Evolutionary conservation across 2,888 invertebrate species (phyloP), one percentile per base, ranked within the genome.

Genomic region (Napeogenes sylphis): DNA sequence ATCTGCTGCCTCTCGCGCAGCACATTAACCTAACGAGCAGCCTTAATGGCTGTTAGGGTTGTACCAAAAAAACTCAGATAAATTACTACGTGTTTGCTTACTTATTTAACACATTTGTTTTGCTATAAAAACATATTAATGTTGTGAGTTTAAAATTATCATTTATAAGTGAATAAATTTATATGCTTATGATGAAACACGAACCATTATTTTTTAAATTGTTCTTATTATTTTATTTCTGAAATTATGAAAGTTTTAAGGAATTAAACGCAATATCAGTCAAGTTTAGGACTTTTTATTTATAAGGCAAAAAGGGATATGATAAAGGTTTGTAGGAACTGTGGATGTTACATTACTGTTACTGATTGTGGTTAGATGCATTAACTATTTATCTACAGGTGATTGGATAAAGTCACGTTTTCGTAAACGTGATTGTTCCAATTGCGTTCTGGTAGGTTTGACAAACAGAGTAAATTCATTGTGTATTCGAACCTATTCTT

Each of bases 21-120:
- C 82, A 83, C 87, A 87, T 89, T 89, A 85, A 83, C 82, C 83
- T 89, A 90, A 90, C 89, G 90, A 90, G 88, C 84, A 78, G 78
- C 79, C 83, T 83, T 90, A 89, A 90, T 89, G 87, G 88, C 75
- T 80, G 81, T 80, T 81, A 84, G 83, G 86, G 83, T 74, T 82
- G 79, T 78, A 75, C 66, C 77, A 71, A 87, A 87, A 86, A 85
- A 81, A 85, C 87, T 85, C 81, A 82, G 82, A 89, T 84, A 85
- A 84, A 86, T 87, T 82, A 85, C 83, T 62, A 53, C 83, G 84
- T 78, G 82, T 77, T 85, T 82, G 81, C 80, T 80, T 79, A 81
- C 51, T 81, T 80, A 80, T 83, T 83, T 82, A 58, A 73, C 76
- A 70, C 82, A 85, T 86, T 83, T 83, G 78, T 82, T 82, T 79